phyloP scores from a whole-genome alignment of 2,888 invertebrate genomes.

The Sepiola atlantica region DNA sequence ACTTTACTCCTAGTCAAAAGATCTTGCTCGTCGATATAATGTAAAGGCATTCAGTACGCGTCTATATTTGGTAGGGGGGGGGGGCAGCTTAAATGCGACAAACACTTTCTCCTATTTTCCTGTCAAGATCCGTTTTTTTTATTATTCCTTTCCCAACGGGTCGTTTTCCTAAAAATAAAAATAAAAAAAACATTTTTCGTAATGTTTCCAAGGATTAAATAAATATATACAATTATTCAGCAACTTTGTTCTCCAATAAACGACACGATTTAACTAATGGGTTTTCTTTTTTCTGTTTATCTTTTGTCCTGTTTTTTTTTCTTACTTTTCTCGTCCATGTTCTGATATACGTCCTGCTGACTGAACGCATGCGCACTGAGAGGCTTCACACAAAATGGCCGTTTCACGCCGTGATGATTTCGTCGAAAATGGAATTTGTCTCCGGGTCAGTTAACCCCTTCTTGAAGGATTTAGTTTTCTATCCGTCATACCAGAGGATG shows the following conservation, averaged over 20 bases:
- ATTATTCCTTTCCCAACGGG: background rate
- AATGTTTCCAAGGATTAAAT: background rate
- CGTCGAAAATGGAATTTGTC: background rate
- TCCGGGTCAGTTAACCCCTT: background rate
- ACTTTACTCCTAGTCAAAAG: too few relatives aligned
- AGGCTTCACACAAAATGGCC: background rate
- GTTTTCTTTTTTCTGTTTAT: background rate
- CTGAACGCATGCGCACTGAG: background rate
- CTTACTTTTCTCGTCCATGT: background rate
- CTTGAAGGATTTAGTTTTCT: background rate
- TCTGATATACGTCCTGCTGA: background rate
- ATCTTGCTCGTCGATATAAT: background rate
- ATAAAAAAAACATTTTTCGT: background rate
- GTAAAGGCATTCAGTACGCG: background rate
- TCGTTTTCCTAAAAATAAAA: background rate
- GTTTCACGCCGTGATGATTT: background rate
- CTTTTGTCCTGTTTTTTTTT: background rate
- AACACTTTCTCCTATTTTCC: background rate
- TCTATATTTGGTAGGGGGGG: too few relatives aligned
- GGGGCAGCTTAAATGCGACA: background rate
- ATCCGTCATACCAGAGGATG: background rate
- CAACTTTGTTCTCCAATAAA: background rate
- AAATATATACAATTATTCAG: background rate
- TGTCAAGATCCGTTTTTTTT: background rate
- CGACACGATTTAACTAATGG: background rate